Conservation (phyloP, 2,888 invertebrate species). For the Rhagophthalmus giganteus region DNA sequence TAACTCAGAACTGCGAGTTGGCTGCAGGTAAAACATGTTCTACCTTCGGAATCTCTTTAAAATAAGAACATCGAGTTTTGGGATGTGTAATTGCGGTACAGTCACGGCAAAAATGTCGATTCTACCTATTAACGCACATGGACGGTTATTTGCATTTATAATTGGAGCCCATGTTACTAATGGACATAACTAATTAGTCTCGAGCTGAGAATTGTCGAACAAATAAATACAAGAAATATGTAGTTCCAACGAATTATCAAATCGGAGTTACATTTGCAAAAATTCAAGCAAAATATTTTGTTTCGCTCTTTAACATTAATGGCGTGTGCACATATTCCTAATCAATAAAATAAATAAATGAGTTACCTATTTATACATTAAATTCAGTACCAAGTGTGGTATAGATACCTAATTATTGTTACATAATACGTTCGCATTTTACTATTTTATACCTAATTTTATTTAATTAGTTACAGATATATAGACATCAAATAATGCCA, state of each 20-base stretch:
- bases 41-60: constrained; percentile 8
- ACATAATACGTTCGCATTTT: too few species aligned
- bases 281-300: constrained; percentile 4
- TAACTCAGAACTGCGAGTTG: constrained; percentile 11
- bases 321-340: neutral
- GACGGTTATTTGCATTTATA: constrained; percentile 20
- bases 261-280: too few species aligned
- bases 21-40: constrained; percentile 15
- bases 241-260: too few species aligned
- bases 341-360: too few species aligned
- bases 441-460: too few species aligned
- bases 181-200: constrained; percentile 16
- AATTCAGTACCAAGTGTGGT: too few species aligned
- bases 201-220: constrained; percentile 6
- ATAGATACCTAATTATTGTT: too few species aligned
- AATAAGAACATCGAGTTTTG: constrained; percentile 11
- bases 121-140: constrained; percentile 8
- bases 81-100: constrained; percentile 16
- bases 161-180: constrained; percentile 16
- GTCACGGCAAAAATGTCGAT: constrained; percentile 9
- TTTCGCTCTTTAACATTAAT: neutral
- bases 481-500: too few species aligned
- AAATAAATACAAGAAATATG: constrained; percentile 6
- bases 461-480: too few species aligned
- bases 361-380: too few species aligned